phyloP scores from a whole-genome alignment of 2,797 vertebrate genomes.

The Takifugu ocellatus region DNA sequence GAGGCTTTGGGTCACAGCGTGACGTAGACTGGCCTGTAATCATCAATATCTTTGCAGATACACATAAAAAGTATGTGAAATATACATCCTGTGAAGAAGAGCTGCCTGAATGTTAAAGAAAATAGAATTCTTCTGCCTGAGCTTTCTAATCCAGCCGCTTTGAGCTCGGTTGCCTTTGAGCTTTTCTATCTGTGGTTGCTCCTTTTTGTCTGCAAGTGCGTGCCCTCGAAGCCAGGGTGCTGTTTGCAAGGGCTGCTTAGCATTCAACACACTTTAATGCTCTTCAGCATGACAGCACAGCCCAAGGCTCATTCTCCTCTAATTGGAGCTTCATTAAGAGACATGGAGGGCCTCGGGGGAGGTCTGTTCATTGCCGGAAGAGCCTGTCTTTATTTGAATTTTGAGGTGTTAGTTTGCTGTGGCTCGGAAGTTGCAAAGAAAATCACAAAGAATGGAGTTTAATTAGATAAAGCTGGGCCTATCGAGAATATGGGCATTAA shows the following conservation, averaged over 20 bases:
- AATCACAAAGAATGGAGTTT: slow-evolving; percentile 47
- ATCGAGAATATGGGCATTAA: slow-evolving; percentile 46
- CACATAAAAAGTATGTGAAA: background rate
- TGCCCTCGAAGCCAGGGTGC: slow-evolving; percentile 48
- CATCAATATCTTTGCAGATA: slow-evolving; percentile 37
- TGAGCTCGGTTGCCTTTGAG: slow-evolving; percentile 68
- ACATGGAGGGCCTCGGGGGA: slow-evolving; percentile 60
- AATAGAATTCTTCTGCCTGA: no score
- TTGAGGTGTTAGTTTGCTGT: slow-evolving; percentile 53
- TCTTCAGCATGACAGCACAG: slow-evolving; percentile 58
- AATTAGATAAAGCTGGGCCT: slow-evolving; percentile 65
- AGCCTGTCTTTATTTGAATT: slow-evolving; percentile 46
- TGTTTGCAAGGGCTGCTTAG: slow-evolving; percentile 58
- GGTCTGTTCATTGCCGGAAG: slow-evolving; percentile 48
- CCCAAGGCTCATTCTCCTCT: slow-evolving; percentile 70
- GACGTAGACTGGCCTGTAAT: slow-evolving; percentile 31
- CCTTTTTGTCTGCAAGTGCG: slow-evolving; percentile 45
- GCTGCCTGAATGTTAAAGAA: slow-evolving; percentile 10
- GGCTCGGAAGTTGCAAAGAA: slow-evolving; percentile 50
- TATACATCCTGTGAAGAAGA: slow-evolving; percentile 34
- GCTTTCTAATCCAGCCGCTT: background rate
- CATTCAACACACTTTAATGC: slow-evolving; percentile 71
- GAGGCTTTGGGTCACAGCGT: slow-evolving; percentile 40
- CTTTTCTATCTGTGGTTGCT: slow-evolving; percentile 41
- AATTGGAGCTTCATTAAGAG: slow-evolving; percentile 78